These are phyloP conservation scores for Meda fulgida DNA, from an alignment of 2,797 vertebrate species.

Conservation along the genomic window DNA sequence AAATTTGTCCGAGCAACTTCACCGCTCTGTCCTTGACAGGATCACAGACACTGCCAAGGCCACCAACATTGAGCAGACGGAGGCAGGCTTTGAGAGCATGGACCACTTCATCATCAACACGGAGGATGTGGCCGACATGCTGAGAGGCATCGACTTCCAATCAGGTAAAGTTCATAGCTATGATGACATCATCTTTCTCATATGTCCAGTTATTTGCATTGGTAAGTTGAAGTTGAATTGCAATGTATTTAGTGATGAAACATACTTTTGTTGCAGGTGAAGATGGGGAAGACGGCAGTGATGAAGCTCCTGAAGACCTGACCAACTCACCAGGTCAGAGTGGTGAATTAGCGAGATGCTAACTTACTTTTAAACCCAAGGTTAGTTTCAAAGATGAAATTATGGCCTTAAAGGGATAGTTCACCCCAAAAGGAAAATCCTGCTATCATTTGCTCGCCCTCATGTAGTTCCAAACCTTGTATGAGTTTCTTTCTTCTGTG, in stretches of 20 bases:
- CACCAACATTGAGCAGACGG: constrained; percentile 76
- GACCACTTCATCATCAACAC: constrained; percentile 83
- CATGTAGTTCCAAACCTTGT: neutral
- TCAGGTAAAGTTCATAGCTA: constrained; percentile 68
- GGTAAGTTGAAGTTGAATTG: neutral
- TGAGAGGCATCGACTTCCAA: constrained; percentile 86
- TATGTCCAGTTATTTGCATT: neutral
- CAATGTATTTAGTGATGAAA: neutral
- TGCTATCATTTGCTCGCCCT: neutral
- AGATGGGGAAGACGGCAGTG: constrained; percentile 63
- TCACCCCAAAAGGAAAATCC: neutral
- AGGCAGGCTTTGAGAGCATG: constrained; percentile 85
- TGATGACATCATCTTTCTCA: neutral
- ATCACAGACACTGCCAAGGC: constrained; percentile 79
- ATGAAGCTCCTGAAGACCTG: constrained; percentile 67
- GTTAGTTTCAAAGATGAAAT: constrained; percentile 6
- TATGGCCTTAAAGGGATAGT: neutral
- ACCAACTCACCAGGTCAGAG: constrained; percentile 49
- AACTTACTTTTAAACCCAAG: constrained; percentile 33
- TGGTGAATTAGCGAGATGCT: constrained; percentile 60
- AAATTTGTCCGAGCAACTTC: constrained; percentile 37
- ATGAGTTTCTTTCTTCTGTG: neutral
- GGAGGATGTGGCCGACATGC: constrained; percentile 78
- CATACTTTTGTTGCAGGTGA: constrained; percentile 61
- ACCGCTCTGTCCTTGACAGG: constrained; percentile 68